Conservation (phyloP, 2,113 vertebrate species). For the Eurypyga helias region DNA sequence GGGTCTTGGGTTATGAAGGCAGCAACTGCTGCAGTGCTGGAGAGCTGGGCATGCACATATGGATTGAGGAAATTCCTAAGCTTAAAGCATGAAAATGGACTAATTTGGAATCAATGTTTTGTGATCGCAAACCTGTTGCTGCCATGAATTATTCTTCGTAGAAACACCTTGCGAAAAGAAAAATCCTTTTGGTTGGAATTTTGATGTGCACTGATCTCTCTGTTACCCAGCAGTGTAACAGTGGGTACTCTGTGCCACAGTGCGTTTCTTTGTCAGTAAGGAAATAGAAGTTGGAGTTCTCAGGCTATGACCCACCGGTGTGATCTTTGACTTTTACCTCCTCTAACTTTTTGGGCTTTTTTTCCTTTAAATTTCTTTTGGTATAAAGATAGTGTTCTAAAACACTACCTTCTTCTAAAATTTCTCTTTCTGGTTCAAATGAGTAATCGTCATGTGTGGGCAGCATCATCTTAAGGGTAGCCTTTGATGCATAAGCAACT, state of each 20-base stretch:
- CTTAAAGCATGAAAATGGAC: background rate
- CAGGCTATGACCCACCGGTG: background rate
- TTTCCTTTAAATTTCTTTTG: background rate
- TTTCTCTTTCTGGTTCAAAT: conserved; percentile 18
- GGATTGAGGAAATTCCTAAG: background rate
- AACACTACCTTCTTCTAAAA: background rate
- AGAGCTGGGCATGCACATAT: background rate
- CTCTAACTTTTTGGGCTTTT: background rate
- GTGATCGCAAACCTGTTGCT: background rate
- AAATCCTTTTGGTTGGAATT: background rate
- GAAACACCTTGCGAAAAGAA: background rate
- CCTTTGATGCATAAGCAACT: conserved; percentile 21
- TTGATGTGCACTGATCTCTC: background rate
- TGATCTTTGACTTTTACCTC: background rate
- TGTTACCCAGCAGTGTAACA: background rate
- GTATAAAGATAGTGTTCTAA: background rate
- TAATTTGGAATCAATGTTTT: background rate
- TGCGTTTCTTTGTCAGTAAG: background rate
- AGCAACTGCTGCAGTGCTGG: background rate
- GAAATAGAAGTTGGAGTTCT: background rate
- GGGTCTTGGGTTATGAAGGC: background rate
- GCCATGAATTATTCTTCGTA: background rate
- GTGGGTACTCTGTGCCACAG: too few species aligned
- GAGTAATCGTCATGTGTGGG: conserved; percentile 36
- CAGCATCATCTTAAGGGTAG: background rate